These are phyloP conservation scores for Drepana falcataria DNA, from an alignment of 2,888 invertebrate genomes.

Conservation along the genomic window DNA sequence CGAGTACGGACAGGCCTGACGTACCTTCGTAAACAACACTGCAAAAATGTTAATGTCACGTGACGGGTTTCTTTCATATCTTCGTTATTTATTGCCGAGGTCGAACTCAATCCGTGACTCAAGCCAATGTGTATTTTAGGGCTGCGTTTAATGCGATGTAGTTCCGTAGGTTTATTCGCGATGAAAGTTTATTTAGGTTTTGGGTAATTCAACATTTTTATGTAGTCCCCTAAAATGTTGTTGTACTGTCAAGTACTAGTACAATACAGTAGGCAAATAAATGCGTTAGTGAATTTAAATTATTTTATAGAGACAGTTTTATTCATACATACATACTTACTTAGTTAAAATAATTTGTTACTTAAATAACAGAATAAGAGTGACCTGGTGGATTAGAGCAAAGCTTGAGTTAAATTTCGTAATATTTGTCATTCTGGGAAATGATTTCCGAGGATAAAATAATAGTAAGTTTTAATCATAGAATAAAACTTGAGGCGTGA, in stretches of 20 bases:
- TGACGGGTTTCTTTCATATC: slow-evolving; percentile 16
- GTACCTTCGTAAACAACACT: neutral
- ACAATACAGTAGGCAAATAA: neutral
- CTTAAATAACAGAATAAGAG: too few relatives aligned
- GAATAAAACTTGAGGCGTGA: too few relatives aligned
- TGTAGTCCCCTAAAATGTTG: neutral
- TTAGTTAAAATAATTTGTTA: too few relatives aligned
- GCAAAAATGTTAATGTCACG: slow-evolving; percentile 23
- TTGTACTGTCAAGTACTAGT: neutral
- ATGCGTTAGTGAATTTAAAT: too few relatives aligned
- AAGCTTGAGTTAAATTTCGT: too few relatives aligned
- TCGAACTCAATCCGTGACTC: neutral
- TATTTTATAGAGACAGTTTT: too few relatives aligned
- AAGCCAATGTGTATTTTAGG: neutral
- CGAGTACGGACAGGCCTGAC: neutral
- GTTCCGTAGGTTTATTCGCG: neutral
- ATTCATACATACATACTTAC: too few relatives aligned
- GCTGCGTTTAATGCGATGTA: neutral
- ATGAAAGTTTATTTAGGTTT: neutral
- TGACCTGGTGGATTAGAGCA: too few relatives aligned
- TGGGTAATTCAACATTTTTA: neutral
- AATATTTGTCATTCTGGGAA: too few relatives aligned
- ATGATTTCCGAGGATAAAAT: too few relatives aligned
- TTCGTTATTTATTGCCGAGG: slow-evolving; percentile 18
- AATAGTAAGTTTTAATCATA: too few relatives aligned